Evolutionary conservation across 2,888 invertebrate species (phyloP), one percentile per base, ranked within the genome.

Genomic region (Apotomis turbidana): DNA sequence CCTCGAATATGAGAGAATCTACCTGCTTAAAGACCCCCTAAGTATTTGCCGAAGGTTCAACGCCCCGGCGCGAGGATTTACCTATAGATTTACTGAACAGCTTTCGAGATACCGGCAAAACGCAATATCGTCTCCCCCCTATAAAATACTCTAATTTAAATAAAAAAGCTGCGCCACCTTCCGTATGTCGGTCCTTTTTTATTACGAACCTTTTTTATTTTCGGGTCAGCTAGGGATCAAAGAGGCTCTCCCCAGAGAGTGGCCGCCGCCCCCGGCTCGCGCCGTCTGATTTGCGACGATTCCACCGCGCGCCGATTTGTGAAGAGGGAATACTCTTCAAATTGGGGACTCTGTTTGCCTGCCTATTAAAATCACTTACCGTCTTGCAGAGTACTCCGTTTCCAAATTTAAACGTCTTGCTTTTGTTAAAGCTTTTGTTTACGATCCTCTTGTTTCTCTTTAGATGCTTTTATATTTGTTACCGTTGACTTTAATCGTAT

Each of bases 111-210:
- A 90, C 88, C 88, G 90, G 89, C 88, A 89, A 88, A 92, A 91
- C 91, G 91, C 90, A 93, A 93, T 93, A 93, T 92, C 90, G 90
- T 89, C 87, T 89, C 87, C 88, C 90, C 90, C 89, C 91, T 90
- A 93, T 93, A 93, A 93, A 93, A 93, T 91, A 92, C 92, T 93
- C 93, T 91, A 93, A 93, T 93, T 93, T 93, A 93, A 93, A 93
- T 93, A 93, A 93, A 93, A 93, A 93, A 93, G 91, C 91, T 90
- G 90, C 93, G 91, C 91, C 91, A 93, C 93, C 92, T 92, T 93
- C 91, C 93, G 93, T 93, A 93, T 93, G 93, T 93, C 91, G 91
- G 91, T 89, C 90, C 90, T 90, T 92, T 90, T 93, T 92, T 92
- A 92, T 92, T 93, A 91, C 88, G 91, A 89, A 90, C 93, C 92